Evolutionary conservation across 2,888 invertebrate species (phyloP).

Genomic region (Habroteleia sp.): DNA sequence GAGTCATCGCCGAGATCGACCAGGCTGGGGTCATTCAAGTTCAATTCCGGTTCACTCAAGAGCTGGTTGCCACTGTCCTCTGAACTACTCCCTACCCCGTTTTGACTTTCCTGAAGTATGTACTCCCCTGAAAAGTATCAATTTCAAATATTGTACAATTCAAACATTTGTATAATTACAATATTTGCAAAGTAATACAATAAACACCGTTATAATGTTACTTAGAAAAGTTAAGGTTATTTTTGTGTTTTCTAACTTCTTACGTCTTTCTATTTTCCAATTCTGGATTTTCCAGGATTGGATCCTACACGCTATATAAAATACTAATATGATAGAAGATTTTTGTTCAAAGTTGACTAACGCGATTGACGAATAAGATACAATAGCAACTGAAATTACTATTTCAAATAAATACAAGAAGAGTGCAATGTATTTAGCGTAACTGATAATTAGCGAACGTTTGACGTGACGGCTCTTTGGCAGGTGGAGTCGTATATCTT

Average conservation of each 20-base stretch:
- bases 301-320: no score
- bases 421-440: conserved; percentile 12
- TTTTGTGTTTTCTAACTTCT: no score
- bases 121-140: conserved; percentile 81
- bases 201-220: no score
- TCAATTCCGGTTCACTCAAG: conserved; percentile 70
- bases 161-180: no score
- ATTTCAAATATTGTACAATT: no score
- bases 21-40: conserved; percentile 71
- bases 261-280: no score
- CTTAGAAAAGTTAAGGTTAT: no score
- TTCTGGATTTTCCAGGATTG: no score
- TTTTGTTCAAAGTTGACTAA: no score
- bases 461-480: conserved; percentile 31
- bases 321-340: no score
- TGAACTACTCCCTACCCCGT: conserved; percentile 61
- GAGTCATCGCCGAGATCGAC: conserved; percentile 76
- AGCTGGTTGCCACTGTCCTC: conserved; percentile 68
- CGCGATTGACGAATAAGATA: conserved; percentile 1
- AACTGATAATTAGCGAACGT: conserved; percentile 26
- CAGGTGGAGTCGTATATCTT: conserved; percentile 11
- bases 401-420: conserved; percentile 23
- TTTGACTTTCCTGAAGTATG: conserved; percentile 73
- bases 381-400: conserved; percentile 2
- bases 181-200: no score